phyloP scores from a whole-genome alignment of 2,888 invertebrate species.

The Hipparchia semele region DNA sequence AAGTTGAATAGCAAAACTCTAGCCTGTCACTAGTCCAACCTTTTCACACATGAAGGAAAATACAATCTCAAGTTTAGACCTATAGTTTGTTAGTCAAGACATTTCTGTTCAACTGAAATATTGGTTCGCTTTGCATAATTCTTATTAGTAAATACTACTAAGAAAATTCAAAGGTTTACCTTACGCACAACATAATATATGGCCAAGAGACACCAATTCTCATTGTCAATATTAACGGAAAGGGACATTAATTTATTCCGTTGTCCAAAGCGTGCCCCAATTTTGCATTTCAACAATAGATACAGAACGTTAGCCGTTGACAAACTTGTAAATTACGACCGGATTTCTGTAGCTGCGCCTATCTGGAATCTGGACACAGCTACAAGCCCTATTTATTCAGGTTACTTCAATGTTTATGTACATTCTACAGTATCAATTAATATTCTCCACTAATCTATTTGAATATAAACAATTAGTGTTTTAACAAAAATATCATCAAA shows the following conservation, averaged over 20 bases:
- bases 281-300: constrained; percentile 34
- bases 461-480: neutral
- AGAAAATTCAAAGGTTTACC: neutral
- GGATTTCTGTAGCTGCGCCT: constrained; percentile 36
- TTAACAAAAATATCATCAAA: neutral
- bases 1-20: too few relatives aligned
- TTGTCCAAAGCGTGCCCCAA: constrained; percentile 25
- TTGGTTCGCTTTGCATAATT: neutral
- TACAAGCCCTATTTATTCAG: constrained; percentile 27
- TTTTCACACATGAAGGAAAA: too few relatives aligned
- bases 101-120: neutral
- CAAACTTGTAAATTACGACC: constrained; percentile 35
- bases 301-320: constrained; percentile 31
- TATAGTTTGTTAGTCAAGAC: neutral
- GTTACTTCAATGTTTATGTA: constrained; percentile 29
- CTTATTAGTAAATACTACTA: neutral
- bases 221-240: constrained; percentile 24
- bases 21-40: too few relatives aligned
- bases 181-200: constrained; percentile 16
- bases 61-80: too few relatives aligned
- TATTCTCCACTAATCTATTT: constrained; percentile 10
- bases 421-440: constrained; percentile 23
- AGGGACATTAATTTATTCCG: constrained; percentile 33
- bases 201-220: constrained; percentile 12
- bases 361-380: constrained; percentile 36